A percentile compares a stretch with the other conserved stretches of the same genome.
Conservation (phyloP, 1,140 invertebrate genomes). For the Anthonomus grandis region DNA sequence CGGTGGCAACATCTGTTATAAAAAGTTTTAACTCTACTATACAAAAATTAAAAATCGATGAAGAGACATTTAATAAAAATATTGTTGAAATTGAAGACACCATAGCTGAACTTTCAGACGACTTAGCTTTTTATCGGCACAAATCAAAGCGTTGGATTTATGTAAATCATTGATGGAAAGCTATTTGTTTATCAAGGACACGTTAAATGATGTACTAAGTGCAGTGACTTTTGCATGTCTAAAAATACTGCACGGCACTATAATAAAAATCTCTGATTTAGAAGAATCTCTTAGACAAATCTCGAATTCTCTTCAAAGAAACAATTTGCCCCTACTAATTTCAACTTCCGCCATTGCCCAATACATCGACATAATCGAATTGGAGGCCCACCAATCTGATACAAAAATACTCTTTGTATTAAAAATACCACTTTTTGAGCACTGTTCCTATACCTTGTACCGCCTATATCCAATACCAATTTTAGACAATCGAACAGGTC, state of each 20-base stretch:
- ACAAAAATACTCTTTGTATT: slow-evolving; percentile 4
- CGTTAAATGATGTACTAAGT: slow-evolving; percentile 6
- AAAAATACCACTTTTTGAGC: slow-evolving; percentile 1
- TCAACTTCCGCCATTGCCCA: slow-evolving; percentile 10
- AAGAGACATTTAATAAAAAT: slow-evolving; percentile 29
- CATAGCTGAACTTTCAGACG: slow-evolving; percentile 5
- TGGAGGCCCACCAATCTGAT: slow-evolving; percentile 18
- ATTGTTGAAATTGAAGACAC: slow-evolving; percentile 17
- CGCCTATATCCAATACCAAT: neutral
- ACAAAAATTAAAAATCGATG: slow-evolving; percentile 25
- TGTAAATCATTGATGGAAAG: slow-evolving; percentile 21
- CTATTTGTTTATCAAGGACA: slow-evolving; percentile 13
- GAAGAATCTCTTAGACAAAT: slow-evolving; percentile 13
- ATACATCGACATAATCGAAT: slow-evolving; percentile 23
- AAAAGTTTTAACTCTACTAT: slow-evolving; percentile 30
- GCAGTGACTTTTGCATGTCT: slow-evolving; percentile 13
- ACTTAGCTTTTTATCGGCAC: neutral
- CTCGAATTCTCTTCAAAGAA: slow-evolving; percentile 14
- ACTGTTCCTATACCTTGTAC: neutral
- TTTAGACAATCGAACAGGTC: slow-evolving; percentile 10
- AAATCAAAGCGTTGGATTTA: slow-evolving; percentile 6
- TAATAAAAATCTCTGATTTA: slow-evolving; percentile 12
- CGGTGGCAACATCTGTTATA: slow-evolving; percentile 23
- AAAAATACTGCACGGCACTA: slow-evolving; percentile 23
- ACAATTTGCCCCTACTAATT: slow-evolving; percentile 19